Evolutionary conservation across 2,113 vertebrate genomes (phyloP).

Genomic region (Rattus norvegicus): GRCr8 NC_086036.1:6235001-6235500

Average conservation of each 20-base stretch:
- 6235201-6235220: background rate
- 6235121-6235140: no score
- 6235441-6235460: background rate
- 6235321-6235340: background rate
- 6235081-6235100: no score
- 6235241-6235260: background rate
- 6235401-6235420: background rate
- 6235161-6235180: no score
- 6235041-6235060: no score
- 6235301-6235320: background rate
- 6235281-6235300: background rate
- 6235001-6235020: no score
- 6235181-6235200: no score
- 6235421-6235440: background rate
- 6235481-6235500: background rate
- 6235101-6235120: no score
- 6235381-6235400: background rate
- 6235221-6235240: constrained; percentile 9
- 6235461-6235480: background rate
- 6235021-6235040: no score
- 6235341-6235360: background rate
- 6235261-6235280: background rate
- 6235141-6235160: no score
- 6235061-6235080: no score
- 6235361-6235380: background rate